These are phyloP conservation scores for Rhinichthys osculus DNA, from an alignment of 2,797 vertebrate genomes.

Conservation along the genomic window DNA sequence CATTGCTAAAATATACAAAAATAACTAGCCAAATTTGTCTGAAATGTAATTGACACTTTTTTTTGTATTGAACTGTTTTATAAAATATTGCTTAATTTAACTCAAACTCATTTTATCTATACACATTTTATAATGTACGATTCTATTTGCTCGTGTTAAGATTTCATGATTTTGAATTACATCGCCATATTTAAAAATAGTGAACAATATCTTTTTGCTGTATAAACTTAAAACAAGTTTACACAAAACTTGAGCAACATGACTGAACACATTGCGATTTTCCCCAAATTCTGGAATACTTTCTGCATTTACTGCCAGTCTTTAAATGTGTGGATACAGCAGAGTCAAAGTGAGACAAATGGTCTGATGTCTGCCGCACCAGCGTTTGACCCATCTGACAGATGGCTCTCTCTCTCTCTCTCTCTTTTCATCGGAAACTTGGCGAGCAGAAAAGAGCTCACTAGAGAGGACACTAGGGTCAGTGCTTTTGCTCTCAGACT, in stretches of 20 bases:
- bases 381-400: conserved; percentile 59
- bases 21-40: not conserved
- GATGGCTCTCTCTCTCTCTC: conserved; percentile 49
- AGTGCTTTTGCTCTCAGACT: conserved; percentile 56
- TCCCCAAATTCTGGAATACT: not conserved
- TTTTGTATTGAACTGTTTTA: not conserved
- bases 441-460: conserved; percentile 37
- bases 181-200: not conserved
- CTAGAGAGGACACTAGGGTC: conserved; percentile 51
- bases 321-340: conserved; percentile 22
- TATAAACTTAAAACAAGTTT: not conserved
- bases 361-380: conserved; percentile 25
- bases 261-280: not conserved
- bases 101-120: not conserved
- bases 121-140: not conserved
- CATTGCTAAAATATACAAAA: not conserved
- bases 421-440: conserved; percentile 33
- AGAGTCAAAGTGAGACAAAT: conserved; percentile 48
- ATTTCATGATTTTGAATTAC: not conserved
- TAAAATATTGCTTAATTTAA: too few species aligned
- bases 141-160: not conserved
- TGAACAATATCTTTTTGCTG: not conserved
- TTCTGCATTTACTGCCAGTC: conserved; percentile 10
- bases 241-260: not conserved
- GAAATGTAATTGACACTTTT: not conserved